Base-by-base conservation (phyloP, 2,888 invertebrate genomes). In the Harpalus rubripes region DNA sequence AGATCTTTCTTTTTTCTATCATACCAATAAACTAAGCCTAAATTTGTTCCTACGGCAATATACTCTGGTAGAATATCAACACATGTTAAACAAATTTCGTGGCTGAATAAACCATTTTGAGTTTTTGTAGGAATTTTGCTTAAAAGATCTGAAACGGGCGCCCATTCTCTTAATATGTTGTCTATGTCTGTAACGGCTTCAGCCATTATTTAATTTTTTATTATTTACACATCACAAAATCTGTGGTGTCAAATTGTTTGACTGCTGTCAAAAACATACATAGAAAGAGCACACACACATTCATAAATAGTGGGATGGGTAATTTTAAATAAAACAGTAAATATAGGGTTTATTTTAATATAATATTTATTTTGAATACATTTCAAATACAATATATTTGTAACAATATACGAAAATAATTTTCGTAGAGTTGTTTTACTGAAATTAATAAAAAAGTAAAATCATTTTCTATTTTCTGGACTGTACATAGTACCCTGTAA, bases 21-120 rank as follows among this genome's bases (percentile, higher is more conserved):
- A 90, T 95, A 97, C 96, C 98, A 96, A 90, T 97, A 98, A 32
- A 97, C 94, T 82, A 97, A 92, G 1, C 98, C 98, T 16, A 95
- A 94, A 91, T 97, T 97, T 1, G 96, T 96, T 1, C 98, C 98
- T 82, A 98, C 90, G 0, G 96, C 97, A 86, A 98, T 93, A 90
- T 95, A 97, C 88, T 96, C 96, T 16, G 94, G 93, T 61, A 96
- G 93, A n/a, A 94, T 95, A 92, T 97, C 97, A 59, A 98, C 93
- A 89, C 97, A 97, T 0, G 97, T 98, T 85, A 97, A 92, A 90
- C 91, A 93, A 63, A 97, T 91, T 90, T 96, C 95, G 88, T 94
- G 94, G 12, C 95, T 94, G 90, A 96, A 96, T 87, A 97, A 91
- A 4, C 97, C 96, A 88, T 92, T 94, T 90, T 96, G 95, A 84